Base-by-base conservation (phyloP, 2,113 vertebrate species). In the Nycticebus coucang region DNA sequence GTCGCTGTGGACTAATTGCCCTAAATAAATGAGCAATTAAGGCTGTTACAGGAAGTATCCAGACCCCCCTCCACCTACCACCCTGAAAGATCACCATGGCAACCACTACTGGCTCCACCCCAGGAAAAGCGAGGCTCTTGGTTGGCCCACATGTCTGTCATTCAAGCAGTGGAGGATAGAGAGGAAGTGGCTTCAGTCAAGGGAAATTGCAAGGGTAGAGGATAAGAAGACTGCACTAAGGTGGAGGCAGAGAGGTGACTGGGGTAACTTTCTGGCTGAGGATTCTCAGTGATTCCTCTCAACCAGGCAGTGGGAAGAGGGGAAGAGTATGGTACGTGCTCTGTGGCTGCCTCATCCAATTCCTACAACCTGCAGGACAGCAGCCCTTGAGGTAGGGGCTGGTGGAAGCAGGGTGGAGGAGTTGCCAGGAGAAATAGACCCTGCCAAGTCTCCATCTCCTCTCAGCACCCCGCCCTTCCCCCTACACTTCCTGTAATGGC, bases 1-100 rank as follows among this genome's bases (percentile, higher is more conserved):
- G 75, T 96, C 98, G 78, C 98, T 96, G 97, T 98, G 97, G 98
- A 98, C 96, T 98, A 98, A 98, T 98, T 97, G 97, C 95, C 26
- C 93, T 94, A 97, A 98, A 98, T 98, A 98, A 98, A 98, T 94
- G 98, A 98, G 97, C 98, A 97, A 98, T 98, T 98, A 98, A 97
- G 72, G 96, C 82, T 88, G 57, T 97, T 96, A 75, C 97, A 96
- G 97, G 96, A 97, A 98, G 87, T 96, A 95, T 95, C 64, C 95
- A 94, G 97, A 96, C 95, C 97, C 22, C 37, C 13, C 57, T 75
- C 89, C 53, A 92, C 95, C 95, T 94, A 19, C 97, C 83, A 17
- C 98, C 96, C 55, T 89, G 59, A 53, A 53, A 17, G 14, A 95
- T 95, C 90, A 93, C 97, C 96, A 95, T 96, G 97, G 97, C 91